These are phyloP conservation scores for Tupiocoris notatus DNA, from an alignment of 2,888 invertebrate genomes.

Conservation along the genomic window DNA sequence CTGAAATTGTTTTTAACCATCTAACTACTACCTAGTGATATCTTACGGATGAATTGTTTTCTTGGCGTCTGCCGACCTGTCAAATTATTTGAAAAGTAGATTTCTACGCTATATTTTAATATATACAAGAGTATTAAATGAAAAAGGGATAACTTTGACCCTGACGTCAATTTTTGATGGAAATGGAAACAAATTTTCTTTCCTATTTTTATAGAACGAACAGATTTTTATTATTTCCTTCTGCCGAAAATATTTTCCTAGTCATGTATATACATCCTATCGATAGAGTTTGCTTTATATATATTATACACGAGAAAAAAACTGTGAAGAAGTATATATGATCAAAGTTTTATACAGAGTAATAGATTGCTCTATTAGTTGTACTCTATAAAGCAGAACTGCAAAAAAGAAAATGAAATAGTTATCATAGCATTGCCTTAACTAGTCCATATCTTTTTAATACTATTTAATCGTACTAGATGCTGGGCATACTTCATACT, in stretches of 20 bases:
- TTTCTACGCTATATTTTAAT: conserved; percentile 39
- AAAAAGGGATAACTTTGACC: conserved; percentile 30
- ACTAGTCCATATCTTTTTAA: conserved; percentile 40
- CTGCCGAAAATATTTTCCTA: conserved; percentile 43
- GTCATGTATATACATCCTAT: conserved; percentile 37
- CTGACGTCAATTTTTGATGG: conserved; percentile 35
- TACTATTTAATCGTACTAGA: conserved; percentile 26
- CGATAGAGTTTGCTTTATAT: conserved; percentile 41
- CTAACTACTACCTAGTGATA: conserved; percentile 35
- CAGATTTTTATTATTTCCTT: conserved; percentile 39
- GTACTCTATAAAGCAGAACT: conserved; percentile 29
- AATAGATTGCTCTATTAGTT: conserved; percentile 26
- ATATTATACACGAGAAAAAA: conserved; percentile 4
- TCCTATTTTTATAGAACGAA: conserved; percentile 40
- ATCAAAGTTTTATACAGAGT: conserved; percentile 32
- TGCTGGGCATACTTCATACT: conserved; percentile 34
- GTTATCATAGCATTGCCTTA: conserved; percentile 40
- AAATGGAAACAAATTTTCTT: conserved; percentile 29
- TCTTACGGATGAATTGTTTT: conserved; percentile 4
- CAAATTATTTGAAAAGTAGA: conserved; percentile 41
- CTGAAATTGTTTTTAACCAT: conserved; percentile 24
- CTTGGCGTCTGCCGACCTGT: conserved; percentile 37
- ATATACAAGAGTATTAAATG: conserved; percentile 35
- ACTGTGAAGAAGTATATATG: conserved; percentile 10
- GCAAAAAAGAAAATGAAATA: conserved; percentile 27